phyloP scores from a whole-genome alignment of 2,888 invertebrate genomes.

The Eristalis arbustorum region DNA sequence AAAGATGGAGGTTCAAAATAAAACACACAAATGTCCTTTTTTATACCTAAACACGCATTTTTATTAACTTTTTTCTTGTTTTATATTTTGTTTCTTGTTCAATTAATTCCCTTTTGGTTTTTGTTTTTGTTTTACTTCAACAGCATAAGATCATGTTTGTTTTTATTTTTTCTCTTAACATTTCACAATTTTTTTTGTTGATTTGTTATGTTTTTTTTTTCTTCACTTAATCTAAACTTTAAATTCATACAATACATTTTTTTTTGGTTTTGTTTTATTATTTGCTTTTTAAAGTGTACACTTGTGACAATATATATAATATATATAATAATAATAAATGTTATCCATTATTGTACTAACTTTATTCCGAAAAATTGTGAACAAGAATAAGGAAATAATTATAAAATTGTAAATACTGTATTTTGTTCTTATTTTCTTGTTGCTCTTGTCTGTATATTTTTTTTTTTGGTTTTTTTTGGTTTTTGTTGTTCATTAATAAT shows the following conservation, averaged over 20 bases:
- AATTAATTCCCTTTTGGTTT: conserved; percentile 61
- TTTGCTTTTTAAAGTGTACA: conserved; percentile 73
- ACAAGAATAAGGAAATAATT: conserved; percentile 71
- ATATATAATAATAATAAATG: conserved; percentile 73
- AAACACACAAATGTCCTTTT: conserved; percentile 71
- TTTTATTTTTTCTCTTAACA: conserved; percentile 63
- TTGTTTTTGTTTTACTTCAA: conserved; percentile 47
- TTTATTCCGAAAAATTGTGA: conserved; percentile 71
- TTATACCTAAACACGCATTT: conserved; percentile 79
- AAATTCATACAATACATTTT: conserved; percentile 62
- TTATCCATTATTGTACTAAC: conserved; percentile 70
- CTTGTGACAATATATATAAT: conserved; percentile 73
- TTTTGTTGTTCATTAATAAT: conserved; percentile 47
- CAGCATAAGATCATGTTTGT: conserved; percentile 65
- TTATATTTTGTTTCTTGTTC: conserved; percentile 18
- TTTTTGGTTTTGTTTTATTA: conserved; percentile 71
- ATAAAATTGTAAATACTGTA: conserved; percentile 70
- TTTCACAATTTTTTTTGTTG: conserved; percentile 74
- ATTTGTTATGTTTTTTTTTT: conserved; percentile 42
- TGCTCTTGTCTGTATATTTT: conserved; percentile 60
- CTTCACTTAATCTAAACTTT: conserved; percentile 54
- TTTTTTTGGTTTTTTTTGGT: conserved; percentile 13
- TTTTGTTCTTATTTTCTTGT: conserved; percentile 44
- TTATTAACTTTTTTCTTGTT: conserved; percentile 75
- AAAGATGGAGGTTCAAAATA: background rate